Evolutionary conservation across 2,888 invertebrate species (phyloP).

Genomic region (Andrena flavipes): DNA sequence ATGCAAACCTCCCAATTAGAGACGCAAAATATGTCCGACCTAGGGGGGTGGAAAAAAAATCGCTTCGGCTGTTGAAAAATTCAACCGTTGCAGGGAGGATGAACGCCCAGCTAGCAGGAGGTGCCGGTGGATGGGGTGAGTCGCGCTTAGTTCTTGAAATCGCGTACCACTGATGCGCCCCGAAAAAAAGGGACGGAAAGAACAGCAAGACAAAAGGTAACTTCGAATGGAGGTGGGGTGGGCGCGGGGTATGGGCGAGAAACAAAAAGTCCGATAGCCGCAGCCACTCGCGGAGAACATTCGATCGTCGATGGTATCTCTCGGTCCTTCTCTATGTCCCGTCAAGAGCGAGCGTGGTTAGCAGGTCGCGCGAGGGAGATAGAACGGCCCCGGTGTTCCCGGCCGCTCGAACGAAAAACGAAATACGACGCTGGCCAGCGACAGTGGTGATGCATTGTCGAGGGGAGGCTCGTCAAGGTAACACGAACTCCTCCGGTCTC

Average conservation of each 20-base stretch:
- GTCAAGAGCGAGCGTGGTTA: slow-evolving; percentile 45
- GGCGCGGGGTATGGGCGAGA: slow-evolving; percentile 23
- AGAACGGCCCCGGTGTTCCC: slow-evolving; percentile 9
- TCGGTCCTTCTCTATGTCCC: slow-evolving; percentile 2
- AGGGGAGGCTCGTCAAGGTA: slow-evolving; percentile 55
- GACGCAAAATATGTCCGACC: slow-evolving; percentile 35
- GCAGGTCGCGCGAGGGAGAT: slow-evolving; percentile 56
- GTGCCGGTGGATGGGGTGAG: slow-evolving; percentile 11
- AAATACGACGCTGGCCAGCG: slow-evolving; percentile 53
- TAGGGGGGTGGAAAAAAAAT: background rate
- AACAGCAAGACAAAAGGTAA: slow-evolving; percentile 19
- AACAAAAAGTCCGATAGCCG: slow-evolving; percentile 52
- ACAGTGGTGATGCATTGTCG: slow-evolving; percentile 62
- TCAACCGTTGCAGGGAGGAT: background rate
- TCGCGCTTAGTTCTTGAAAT: slow-evolving; percentile 27
- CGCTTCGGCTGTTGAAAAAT: background rate
- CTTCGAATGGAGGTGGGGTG: slow-evolving; percentile 29
- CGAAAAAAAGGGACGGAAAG: slow-evolving; percentile 11
- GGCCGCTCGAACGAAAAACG: slow-evolving; percentile 49
- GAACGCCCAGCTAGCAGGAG: background rate
- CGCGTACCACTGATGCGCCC: slow-evolving; percentile 45
- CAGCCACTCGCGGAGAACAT: slow-evolving; percentile 47
- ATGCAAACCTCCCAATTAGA: slow-evolving; percentile 33
- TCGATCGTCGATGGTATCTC: slow-evolving; percentile 55
- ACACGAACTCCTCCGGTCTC: slow-evolving; percentile 34